Evolutionary conservation across 92 coral and sea anemone species (phyloP), one percentile per base, ranked within the genome.

Genomic region (Zoanthus solanderi): DNA sequence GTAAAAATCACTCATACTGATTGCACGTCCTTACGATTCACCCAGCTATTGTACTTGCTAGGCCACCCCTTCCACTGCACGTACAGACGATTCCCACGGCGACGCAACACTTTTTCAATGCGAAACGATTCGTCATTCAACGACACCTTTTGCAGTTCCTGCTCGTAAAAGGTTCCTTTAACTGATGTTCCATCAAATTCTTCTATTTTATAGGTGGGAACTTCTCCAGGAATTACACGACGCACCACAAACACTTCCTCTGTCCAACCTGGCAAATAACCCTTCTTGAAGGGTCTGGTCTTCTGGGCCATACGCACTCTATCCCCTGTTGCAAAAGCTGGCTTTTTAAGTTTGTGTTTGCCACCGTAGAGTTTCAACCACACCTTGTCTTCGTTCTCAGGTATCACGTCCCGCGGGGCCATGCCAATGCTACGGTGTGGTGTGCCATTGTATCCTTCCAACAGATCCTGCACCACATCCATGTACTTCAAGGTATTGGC

Each of bases 391-490:
- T 76, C 92, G 56, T 85, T 78, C 4, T 37, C 37, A 28, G 46
- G 18, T 30, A 74, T 90, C 82, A 90, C 93, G 37, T 80, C 77
- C 7, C 53, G 46, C 8, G 93, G 93, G 0, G 78, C 56, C 71
- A 37, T 74, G 15, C 71, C 71, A 46, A 90, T 81, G 14, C 87
- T 90, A 2, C 93, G 76, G 23, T 23, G 23, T 23, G 23, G 23
- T 23, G 23, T 23, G 23, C 23, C 23, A 23, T 23, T 23, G 23
- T 23, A 23, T 23, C 23, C 23, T 23, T 23, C 23, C 23, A 23
- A 23, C 23, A 23, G 23, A 23, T 23, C 23, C 23, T 23, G 23
- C 23, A 23, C 23, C 23, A 23, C 23, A 23, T 23, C 23, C 23
- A 23, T 23, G 23, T 23, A 23, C 23, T 23, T 23, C 23, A 23